Evolutionary conservation across 2,797 vertebrate genomes (phyloP), one percentile per base, ranked within the genome.

Genomic region (Poecilia picta): DNA sequence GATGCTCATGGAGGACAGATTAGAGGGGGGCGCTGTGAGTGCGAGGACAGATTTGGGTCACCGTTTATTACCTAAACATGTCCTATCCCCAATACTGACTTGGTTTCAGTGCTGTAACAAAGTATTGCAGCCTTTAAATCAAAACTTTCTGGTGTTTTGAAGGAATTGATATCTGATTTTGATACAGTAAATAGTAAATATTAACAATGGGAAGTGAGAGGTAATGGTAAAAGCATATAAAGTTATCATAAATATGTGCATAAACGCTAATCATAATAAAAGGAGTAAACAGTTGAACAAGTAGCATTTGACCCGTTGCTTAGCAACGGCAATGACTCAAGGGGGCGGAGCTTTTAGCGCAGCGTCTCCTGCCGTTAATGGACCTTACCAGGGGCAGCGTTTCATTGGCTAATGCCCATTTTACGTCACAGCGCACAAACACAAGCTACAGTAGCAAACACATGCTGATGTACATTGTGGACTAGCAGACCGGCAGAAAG

Each of bases 31-130:
- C 73, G 23, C 72, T 53, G 75, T 89, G 68, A 80, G 80, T 87
- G 87, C 89, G 84, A 89, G 77, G 73, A 84, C 59, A 81, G 47
- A 78, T 72, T 72, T 46, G 87, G 84, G 86, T 88, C 87, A 85
- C 12, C 74, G 20, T 83, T 89, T 83, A 81, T 87, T 80, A 53
- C 76, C 75, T 80, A 59, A 75, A 81, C 57, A 75, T 76, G 53
- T 15, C 73, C 57, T 51, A 20, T 16, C 72, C 45, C 33, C 74
- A 66, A 66, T 87, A 84, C 77, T 87, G 73, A 79, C 73, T 53
- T 53, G 59, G 66, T 51, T 77, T 82, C n/a, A 78, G 73, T 79
- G 79, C 25, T 78, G 28, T 20, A 82, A 66, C 78, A 18, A 18
- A 8, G 41, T 80, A 49, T 78, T 85, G 79, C 55, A 85, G 11